A percentile compares a stretch with the other conserved stretches of the same genome.
phyloP scores from a whole-genome alignment of 2,888 invertebrate species.

The Nemotelus nigrinus region DNA sequence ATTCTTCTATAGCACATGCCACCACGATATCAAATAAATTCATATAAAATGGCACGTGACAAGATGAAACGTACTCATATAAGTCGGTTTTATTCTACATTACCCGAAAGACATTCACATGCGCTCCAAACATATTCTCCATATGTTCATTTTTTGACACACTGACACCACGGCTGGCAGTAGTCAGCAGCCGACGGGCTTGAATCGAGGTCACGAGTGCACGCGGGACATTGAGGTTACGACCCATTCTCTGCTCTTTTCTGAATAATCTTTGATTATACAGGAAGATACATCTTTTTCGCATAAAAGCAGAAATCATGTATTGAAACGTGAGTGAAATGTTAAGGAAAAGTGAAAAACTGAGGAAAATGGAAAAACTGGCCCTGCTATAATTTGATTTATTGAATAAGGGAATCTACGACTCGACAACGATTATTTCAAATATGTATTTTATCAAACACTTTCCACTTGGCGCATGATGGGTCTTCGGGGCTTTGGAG shows the following conservation, averaged over 20 bases:
- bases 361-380: constrained; percentile 38
- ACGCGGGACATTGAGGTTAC: constrained; percentile 4
- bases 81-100: neutral
- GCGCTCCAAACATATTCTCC: constrained; percentile 20
- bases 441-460: constrained; percentile 24
- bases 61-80: constrained; percentile 4
- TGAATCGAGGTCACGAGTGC: neutral
- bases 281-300: neutral
- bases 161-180: neutral
- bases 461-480: neutral
- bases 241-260: neutral
- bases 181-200: no score
- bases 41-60: constrained; percentile 40
- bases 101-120: neutral
- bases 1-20: neutral
- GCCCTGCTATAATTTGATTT: constrained; percentile 34
- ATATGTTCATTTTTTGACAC: constrained; percentile 10
- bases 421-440: neutral
- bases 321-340: constrained; percentile 43
- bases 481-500: constrained; percentile 6
- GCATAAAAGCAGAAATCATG: constrained; percentile 42
- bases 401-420: constrained; percentile 35
- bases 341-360: constrained; percentile 33
- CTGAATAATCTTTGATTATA: neutral
- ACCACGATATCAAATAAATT: constrained; percentile 36